A percentile compares a stretch with the other conserved stretches of the same genome.
phyloP scores from a whole-genome alignment of 2,888 invertebrate genomes.

The Dasysyrphus tricinctus region DNA sequence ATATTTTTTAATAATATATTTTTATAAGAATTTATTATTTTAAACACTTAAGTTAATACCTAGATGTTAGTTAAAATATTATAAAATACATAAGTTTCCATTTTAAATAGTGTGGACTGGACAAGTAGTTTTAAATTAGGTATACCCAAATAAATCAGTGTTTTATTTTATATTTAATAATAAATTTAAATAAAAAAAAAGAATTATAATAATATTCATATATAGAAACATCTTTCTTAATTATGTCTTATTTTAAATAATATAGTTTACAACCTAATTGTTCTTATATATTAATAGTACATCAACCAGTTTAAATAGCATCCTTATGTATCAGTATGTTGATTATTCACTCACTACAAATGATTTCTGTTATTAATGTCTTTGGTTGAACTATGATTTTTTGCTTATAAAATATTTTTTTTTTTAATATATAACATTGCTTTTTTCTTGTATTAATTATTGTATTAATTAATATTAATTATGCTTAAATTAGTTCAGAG shows the following conservation, averaged over 20 bases:
- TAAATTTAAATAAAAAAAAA: background rate
- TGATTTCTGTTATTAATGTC: slow-evolving; percentile 45
- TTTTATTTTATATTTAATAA: background rate
- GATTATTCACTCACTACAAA: slow-evolving; percentile 63
- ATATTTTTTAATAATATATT: slow-evolving; percentile 47
- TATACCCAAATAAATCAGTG: slow-evolving; percentile 30
- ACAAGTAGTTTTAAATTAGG: slow-evolving; percentile 59
- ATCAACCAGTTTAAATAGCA: slow-evolving; percentile 71
- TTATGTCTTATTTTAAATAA: slow-evolving; percentile 9
- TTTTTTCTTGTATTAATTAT: slow-evolving; percentile 50
- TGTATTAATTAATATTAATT: background rate
- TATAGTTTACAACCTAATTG: slow-evolving; percentile 69
- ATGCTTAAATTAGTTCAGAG: slow-evolving; percentile 25
- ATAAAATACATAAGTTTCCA: slow-evolving; percentile 52
- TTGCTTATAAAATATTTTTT: slow-evolving; percentile 54
- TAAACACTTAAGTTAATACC: slow-evolving; percentile 32
- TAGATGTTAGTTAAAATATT: slow-evolving; percentile 41
- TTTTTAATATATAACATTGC: slow-evolving; percentile 64
- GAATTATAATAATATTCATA: background rate
- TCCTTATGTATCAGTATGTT: slow-evolving; percentile 54
- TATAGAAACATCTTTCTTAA: slow-evolving; percentile 47
- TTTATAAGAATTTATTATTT: slow-evolving; percentile 38
- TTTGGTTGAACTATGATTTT: slow-evolving; percentile 71
- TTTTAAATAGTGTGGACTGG: slow-evolving; percentile 74
- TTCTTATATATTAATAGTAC: slow-evolving; percentile 71